Evolutionary conservation across 2,113 vertebrate genomes (phyloP).

Genomic region (Garra rufa): DNA sequence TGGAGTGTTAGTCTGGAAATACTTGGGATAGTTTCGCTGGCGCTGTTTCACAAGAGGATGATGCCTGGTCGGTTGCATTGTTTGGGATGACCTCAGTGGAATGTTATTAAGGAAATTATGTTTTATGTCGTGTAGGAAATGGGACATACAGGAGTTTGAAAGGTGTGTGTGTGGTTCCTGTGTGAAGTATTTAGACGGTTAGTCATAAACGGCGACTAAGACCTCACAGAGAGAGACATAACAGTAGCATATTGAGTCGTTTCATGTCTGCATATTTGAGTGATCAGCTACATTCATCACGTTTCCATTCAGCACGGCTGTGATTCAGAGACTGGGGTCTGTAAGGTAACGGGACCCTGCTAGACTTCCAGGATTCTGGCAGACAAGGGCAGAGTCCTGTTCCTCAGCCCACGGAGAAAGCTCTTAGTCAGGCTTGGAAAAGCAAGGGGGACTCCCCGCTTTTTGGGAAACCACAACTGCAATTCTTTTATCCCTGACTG

Average conservation of each 20-base stretch:
- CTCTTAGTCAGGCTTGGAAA: slow-evolving; percentile 52
- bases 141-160: slow-evolving; percentile 28
- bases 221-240: slow-evolving; percentile 42
- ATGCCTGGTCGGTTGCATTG: slow-evolving; percentile 52
- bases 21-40: slow-evolving; percentile 46
- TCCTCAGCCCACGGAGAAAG: slow-evolving; percentile 29
- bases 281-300: slow-evolving; percentile 52
- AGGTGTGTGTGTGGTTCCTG: slow-evolving; percentile 49
- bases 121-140: slow-evolving; percentile 46
- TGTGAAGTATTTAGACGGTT: slow-evolving; percentile 54
- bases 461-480: slow-evolving; percentile 49
- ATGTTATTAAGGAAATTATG: slow-evolving; percentile 57
- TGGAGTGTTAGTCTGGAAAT: slow-evolving; percentile 53
- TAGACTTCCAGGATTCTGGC: slow-evolving; percentile 42
- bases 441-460: slow-evolving; percentile 45
- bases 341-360: slow-evolving; percentile 44
- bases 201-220: slow-evolving; percentile 52
- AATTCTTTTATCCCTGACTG: slow-evolving; percentile 10
- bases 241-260: slow-evolving; percentile 35
- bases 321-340: slow-evolving; percentile 43
- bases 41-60: slow-evolving; percentile 37
- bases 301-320: slow-evolving; percentile 22
- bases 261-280: slow-evolving; percentile 56
- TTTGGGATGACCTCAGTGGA: slow-evolving; percentile 55
- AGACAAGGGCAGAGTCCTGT: slow-evolving; percentile 42